Percentiles rank a stretch among this genome's conserved stretches.
These are phyloP conservation scores for Aromia moschata DNA, from an alignment of 2,888 invertebrate genomes.

Conservation along the genomic window DNA sequence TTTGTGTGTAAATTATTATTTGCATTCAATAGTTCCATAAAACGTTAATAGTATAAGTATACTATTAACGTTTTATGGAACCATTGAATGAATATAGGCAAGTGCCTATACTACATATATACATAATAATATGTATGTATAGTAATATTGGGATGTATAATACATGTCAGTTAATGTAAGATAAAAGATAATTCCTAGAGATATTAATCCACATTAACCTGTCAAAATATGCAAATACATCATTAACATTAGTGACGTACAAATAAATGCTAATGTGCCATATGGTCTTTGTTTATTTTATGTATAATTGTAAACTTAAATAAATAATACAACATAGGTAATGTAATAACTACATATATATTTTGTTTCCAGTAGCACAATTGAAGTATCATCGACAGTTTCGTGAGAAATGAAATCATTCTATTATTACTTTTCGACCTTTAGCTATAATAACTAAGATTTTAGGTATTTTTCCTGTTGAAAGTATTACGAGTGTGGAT, in stretches of 20 bases:
- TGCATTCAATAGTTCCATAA: too few species aligned
- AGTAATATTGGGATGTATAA: not conserved
- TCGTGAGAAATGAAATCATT: conserved; percentile 34
- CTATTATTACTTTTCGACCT: conserved; percentile 46
- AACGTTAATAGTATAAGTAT: too few species aligned
- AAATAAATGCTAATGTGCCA: conserved; percentile 8
- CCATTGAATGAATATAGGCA: too few species aligned
- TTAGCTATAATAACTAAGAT: conserved; percentile 41
- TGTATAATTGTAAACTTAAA: not conserved
- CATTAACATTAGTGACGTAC: not conserved
- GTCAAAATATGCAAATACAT: not conserved
- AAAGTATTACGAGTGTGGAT: conserved; percentile 36
- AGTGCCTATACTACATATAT: too few species aligned
- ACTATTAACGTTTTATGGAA: too few species aligned
- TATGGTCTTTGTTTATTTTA: conserved; percentile 7
- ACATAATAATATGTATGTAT: too few species aligned
- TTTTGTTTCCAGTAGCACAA: too few species aligned
- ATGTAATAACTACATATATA: too few species aligned
- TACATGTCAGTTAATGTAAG: not conserved
- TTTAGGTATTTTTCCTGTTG: conserved; percentile 44
- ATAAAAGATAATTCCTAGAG: conserved; percentile 5
- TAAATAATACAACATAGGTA: too few species aligned
- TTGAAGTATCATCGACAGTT: too few species aligned
- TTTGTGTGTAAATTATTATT: too few species aligned
- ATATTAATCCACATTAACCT: conserved; percentile 3